These are phyloP conservation scores for Sycophaga agraensis DNA, from an alignment of 1,140 invertebrate species.

Conservation along the genomic window DNA sequence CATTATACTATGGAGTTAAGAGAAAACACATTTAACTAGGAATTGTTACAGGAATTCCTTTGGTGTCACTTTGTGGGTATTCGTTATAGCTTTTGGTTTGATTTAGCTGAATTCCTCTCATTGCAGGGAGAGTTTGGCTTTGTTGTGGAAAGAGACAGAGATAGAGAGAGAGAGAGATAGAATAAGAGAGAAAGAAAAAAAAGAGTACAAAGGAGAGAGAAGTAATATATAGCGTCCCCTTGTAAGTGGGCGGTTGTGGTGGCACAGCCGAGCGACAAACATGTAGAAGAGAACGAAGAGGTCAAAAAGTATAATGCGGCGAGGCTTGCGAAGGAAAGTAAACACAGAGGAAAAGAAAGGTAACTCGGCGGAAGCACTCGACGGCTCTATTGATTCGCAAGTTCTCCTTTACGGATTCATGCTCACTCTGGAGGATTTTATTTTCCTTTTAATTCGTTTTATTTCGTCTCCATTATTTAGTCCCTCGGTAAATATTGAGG, in stretches of 20 bases:
- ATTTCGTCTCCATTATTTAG: no score
- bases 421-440: not conserved
- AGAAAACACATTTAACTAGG: not conserved
- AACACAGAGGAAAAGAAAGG: not conserved
- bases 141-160: no score
- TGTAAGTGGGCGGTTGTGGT: conserved; percentile 7
- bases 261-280: conserved; percentile 7
- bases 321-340: conserved; percentile 8
- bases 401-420: no score
- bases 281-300: not conserved
- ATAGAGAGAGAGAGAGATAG: not conserved
- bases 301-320: not conserved
- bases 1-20: no score
- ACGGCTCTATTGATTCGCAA: conserved; percentile 10
- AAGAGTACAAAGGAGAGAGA: not conserved
- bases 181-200: not conserved
- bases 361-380: conserved; percentile 6
- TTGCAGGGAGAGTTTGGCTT: conserved; percentile 20
- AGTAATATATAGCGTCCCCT: conserved; percentile 1
- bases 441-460: not conserved
- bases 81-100: not conserved
- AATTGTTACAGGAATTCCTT: conserved; percentile 29
- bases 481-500: no score
- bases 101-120: conserved; percentile 11
- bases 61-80: conserved; percentile 13